Base-by-base conservation (phyloP, 2,888 invertebrate species). In the Iselma pallidipennis region DNA sequence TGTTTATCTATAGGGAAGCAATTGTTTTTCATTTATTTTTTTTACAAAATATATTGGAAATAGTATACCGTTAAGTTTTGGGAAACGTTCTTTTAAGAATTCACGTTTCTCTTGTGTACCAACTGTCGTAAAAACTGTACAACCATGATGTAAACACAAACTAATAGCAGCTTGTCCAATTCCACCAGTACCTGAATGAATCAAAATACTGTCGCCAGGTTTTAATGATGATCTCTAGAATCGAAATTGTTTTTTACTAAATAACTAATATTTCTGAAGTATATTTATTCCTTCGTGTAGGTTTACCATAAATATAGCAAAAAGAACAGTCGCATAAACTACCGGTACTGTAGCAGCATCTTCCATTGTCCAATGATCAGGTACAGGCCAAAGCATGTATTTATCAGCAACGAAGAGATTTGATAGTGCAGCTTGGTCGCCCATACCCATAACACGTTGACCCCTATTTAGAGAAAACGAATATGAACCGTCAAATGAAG, bases 121-220 rank as follows among this genome's bases (percentile, higher is more conserved):
- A 23, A 87, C 87, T 7, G 88, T 88, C 3, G 37, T 84, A 80
- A 58, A 88, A 88, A n/a, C n/a, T n/a, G n/a, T n/a, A n/a, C n/a
- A n/a, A n/a, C n/a, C n/a, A n/a, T n/a, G n/a, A n/a, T n/a, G n/a
- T n/a, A n/a, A n/a, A n/a, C n/a, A n/a, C n/a, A n/a, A n/a, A n/a
- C n/a, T n/a, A n/a, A n/a, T n/a, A 48, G 88, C 87, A 6, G 88
- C 88, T 78, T 87, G 87, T n/a, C 88, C 88, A 4, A 87, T 86
- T 19, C 86, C 87, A 23, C 87, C 87, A 70, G 83, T 84, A 9
- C 81, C 81, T 3, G 80, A 74, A 63, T 81, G 81, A 45, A 81
- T 78, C 4, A 60, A 25, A 21, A 60, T 25, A 2, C 49, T 49
- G 16, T 23, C 19, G 2, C 49, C 54, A 3, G 16, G 50, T 31